Percentiles rank a stretch among this genome's conserved stretches.
Conservation (phyloP, 2,113 vertebrate species). For the Morphnarchus princeps region DNA sequence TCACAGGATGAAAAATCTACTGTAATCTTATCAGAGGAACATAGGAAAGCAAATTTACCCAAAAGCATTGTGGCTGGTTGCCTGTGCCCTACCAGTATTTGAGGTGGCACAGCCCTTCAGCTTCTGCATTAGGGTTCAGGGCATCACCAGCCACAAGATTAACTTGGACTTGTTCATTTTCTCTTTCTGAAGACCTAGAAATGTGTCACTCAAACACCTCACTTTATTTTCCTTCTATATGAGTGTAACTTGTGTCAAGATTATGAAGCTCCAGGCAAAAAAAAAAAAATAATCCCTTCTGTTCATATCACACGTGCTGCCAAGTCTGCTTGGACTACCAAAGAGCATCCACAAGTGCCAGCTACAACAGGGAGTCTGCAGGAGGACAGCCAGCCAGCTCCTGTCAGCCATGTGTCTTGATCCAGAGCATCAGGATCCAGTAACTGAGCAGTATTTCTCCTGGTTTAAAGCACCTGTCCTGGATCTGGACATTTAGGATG, state of each 20-base stretch:
- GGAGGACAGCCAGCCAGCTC: neutral
- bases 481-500: neutral
- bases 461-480: neutral
- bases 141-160: neutral
- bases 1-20: neutral
- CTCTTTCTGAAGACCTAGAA: neutral
- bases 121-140: neutral
- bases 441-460: neutral
- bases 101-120: neutral
- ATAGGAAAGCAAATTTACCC: too few species aligned
- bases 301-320: accelerated
- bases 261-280: neutral
- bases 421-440: neutral
- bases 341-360: neutral
- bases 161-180: accelerated
- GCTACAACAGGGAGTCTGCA: neutral
- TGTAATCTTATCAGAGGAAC: neutral
- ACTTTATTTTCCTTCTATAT: neutral
- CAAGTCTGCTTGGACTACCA: neutral
- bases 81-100: accelerated
- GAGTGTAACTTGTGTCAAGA: neutral
- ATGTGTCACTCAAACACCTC: neutral
- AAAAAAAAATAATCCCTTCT: too few species aligned
- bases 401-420: neutral
- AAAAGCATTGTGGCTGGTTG: accelerated